These are phyloP conservation scores for Neosalanx taihuensis DNA, from an alignment of 2,797 vertebrate genomes.

Conservation along the genomic window DNA sequence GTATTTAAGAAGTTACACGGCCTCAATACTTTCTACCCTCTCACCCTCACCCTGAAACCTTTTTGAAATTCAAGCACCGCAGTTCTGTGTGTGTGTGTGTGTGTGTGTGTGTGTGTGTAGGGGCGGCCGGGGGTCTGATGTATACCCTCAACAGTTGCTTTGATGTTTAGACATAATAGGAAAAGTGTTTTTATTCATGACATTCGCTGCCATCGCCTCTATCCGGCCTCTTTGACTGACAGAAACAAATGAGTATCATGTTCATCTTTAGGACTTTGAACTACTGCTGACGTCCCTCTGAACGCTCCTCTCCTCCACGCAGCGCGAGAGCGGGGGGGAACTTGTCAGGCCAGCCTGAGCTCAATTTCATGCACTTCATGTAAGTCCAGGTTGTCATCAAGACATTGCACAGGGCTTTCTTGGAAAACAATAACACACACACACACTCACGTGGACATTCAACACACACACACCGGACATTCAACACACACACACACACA, in stretches of 20 bases:
- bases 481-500: background rate
- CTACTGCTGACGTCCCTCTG: conserved; percentile 42
- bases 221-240: conserved; percentile 59
- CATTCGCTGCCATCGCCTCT: conserved; percentile 23
- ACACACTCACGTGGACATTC: background rate
- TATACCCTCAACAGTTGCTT: conserved; percentile 42
- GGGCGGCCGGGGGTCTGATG: conserved; percentile 23
- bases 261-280: conserved; percentile 57
- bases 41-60: conserved; percentile 14
- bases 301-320: conserved; percentile 39
- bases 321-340: conserved; percentile 18
- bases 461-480: background rate
- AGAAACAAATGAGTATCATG: conserved; percentile 71
- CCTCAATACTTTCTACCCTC: background rate
- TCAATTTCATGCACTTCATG: conserved; percentile 57
- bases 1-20: conserved; percentile 36
- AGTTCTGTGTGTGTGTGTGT: conserved; percentile 23
- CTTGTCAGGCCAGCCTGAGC: conserved; percentile 40
- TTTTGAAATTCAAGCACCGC: conserved; percentile 19
- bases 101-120: conserved; percentile 12
- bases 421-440: background rate
- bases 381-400: conserved; percentile 48
- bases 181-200: conserved; percentile 37
- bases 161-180: conserved; percentile 56
- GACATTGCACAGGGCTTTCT: conserved; percentile 19